Base-by-base conservation (phyloP, 1,140 invertebrate genomes). In the Zaprionus lachaisei region DNA sequence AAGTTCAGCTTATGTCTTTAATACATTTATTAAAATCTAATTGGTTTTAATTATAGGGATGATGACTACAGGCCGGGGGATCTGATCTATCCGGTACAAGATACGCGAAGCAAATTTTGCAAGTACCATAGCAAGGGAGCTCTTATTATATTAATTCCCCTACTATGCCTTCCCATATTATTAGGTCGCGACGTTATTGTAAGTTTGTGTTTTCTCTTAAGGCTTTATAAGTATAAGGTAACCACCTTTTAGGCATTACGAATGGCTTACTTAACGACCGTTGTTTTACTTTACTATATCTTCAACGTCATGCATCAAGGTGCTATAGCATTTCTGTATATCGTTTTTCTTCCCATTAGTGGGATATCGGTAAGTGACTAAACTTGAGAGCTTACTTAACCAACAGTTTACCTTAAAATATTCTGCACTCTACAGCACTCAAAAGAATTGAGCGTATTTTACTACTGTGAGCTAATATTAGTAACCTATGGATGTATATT, bases 111-210 rank as follows among this genome's bases (percentile, higher is more conserved):
- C 41, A 7, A 55, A 9, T 90, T 84, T 26, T 90, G 44, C 2
- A 74, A 72, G 44, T 90, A 56, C 20, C 84, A 89, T 55, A 84
- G 84, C 12, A 89, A 90, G 44, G 84, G 84, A 2, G 20, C 66
- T 1, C 64, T 89, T 2, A 26, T 90, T 0, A 0, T 89, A 1
- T 0, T 80, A 0, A 70, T 89, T 54, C 84, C 84, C 0, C 4
- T 90, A 2, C 0, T 71, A 4, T 67, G 79, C 15, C 37, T 7
- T 3, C 85, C 81, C 0, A 67, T 89, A 34, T 66, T 90, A 14
- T 6, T 76, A 0, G 66, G 55, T 6, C 1, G 31, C 4, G 55
- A 75, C 0, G 12, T 14, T 51, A 51, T 51, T 4, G 47, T 51
- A 51, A 51, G 47, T 14, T 6, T 9, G 6, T 7, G 0, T 1